phyloP scores from a whole-genome alignment of 2,113 vertebrate genomes.

The Ailuropoda melanoleuca region DNA sequence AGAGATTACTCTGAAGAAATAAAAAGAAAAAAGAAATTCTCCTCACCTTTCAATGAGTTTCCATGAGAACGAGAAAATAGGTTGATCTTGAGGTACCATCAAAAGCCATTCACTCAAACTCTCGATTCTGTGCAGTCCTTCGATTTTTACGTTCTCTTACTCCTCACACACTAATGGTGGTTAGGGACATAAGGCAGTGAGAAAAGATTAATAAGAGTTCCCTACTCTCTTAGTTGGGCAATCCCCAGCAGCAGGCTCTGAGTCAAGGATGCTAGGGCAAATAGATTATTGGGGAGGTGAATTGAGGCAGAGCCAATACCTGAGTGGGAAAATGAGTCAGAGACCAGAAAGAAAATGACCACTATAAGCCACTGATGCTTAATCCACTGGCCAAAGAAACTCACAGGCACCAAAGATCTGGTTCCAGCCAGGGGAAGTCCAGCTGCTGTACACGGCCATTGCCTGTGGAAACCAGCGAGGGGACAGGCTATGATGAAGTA shows the following conservation, averaged over 20 bases:
- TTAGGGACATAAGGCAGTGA: not conserved
- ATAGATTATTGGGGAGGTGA: not conserved
- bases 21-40: not conserved
- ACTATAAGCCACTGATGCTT: not conserved
- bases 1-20: not conserved
- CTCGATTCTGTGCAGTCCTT: not conserved
- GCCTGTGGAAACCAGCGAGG: not conserved
- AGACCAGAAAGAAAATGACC: not conserved
- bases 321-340: not conserved
- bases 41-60: not conserved
- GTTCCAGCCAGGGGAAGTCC: not conserved
- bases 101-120: not conserved
- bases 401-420: not conserved
- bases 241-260: not conserved
- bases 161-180: not conserved
- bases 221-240: not conserved
- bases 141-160: not conserved
- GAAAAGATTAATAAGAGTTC: not conserved
- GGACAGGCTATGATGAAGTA: not conserved
- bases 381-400: not conserved
- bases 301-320: not conserved
- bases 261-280: not conserved
- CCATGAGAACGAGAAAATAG: not conserved
- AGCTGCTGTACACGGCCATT: not conserved
- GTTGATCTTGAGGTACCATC: not conserved